A percentile compares a stretch with the other conserved stretches of the same genome.
Evolutionary conservation across 2,113 vertebrate species (phyloP).

Genomic region (Fregata magnificens): DNA sequence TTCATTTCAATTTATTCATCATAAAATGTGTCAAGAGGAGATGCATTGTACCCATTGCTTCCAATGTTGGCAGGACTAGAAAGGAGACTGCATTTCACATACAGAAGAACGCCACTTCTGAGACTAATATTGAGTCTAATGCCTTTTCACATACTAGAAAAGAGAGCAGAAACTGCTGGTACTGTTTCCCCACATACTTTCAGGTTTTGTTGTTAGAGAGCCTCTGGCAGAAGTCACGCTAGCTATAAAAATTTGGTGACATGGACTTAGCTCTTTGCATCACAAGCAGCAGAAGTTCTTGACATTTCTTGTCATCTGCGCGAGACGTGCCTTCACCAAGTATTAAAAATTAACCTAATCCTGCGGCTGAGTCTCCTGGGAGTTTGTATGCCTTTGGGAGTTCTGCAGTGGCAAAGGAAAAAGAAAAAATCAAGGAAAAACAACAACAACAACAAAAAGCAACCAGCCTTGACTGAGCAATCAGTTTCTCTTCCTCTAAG

Average conservation of each 20-base stretch:
- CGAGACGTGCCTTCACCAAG: neutral
- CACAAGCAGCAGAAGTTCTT: neutral
- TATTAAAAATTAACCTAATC: conserved; percentile 29
- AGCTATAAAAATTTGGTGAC: neutral
- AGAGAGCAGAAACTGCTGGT: neutral
- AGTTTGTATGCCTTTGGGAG: neutral
- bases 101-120: neutral
- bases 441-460: neutral
- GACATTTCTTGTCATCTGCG: neutral
- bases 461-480: neutral
- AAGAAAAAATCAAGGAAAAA: neutral
- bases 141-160: neutral
- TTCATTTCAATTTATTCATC: neutral
- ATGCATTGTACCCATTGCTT: neutral
- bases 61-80: neutral
- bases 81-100: neutral
- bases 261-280: neutral
- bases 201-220: neutral
- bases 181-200: neutral
- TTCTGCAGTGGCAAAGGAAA: neutral
- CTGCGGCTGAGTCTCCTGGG: neutral
- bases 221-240: neutral
- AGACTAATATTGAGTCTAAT: neutral
- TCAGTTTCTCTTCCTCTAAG: neutral
- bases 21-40: neutral